These are phyloP conservation scores for Ctenosaura bakeri DNA, from an alignment of 2,797 vertebrate species.

Conservation along the genomic window DNA sequence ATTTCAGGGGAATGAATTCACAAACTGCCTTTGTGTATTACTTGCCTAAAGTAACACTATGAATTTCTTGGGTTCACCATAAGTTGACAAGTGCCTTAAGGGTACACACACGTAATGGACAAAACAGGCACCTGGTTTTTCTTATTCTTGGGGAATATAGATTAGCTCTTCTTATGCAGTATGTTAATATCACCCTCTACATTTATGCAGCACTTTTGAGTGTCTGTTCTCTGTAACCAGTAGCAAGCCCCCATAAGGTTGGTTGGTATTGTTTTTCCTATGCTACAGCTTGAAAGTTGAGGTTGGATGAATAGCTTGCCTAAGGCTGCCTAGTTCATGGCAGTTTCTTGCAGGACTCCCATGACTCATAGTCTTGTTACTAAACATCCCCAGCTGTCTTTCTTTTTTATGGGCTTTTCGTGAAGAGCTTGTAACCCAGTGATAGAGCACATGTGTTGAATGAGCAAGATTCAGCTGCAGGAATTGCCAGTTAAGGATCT, in stretches of 20 bases:
- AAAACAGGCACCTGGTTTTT: constrained; percentile 8
- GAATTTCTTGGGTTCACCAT: too few species aligned
- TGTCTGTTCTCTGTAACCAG: not conserved
- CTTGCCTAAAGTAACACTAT: too few species aligned
- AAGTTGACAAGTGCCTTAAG: too few species aligned
- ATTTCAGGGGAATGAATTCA: too few species aligned
- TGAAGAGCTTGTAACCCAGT: not conserved
- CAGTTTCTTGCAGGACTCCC: not conserved
- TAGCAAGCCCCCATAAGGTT: not conserved
- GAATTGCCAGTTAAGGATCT: not conserved
- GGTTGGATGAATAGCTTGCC: not conserved
- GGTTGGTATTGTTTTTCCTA: not conserved
- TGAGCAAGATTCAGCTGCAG: not conserved
- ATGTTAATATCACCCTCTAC: not conserved
- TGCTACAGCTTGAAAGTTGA: not conserved
- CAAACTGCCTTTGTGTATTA: too few species aligned
- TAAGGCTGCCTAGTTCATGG: not conserved
- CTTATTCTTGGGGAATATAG: not conserved
- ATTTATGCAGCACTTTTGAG: not conserved
- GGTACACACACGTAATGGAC: not conserved
- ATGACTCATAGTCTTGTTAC: not conserved
- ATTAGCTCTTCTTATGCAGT: not conserved
- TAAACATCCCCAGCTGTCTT: too few species aligned
- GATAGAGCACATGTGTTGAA: not conserved
- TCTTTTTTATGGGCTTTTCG: not conserved